Conservation (phyloP, 2,888 invertebrate genomes). For the Saturnia japonica region DNA sequence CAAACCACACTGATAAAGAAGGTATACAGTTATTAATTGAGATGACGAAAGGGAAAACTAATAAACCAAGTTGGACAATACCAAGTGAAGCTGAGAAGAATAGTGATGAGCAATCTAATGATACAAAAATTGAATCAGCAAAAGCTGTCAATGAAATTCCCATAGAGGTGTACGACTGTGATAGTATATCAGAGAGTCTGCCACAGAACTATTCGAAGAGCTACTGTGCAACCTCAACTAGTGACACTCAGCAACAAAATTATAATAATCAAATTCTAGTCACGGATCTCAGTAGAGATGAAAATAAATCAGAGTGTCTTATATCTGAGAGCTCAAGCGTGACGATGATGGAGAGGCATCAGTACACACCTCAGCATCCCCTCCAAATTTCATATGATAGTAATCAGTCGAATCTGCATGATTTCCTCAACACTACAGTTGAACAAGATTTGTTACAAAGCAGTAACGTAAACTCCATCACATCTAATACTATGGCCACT, state of each 20-base stretch:
- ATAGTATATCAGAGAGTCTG: constrained; percentile 64
- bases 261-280: constrained; percentile 53
- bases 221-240: constrained; percentile 52
- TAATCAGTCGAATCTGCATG: constrained; percentile 59
- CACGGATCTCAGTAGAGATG: constrained; percentile 69
- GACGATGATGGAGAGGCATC: constrained; percentile 61
- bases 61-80: constrained; percentile 71
- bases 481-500: constrained; percentile 52
- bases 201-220: constrained; percentile 63
- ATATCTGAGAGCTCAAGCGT: constrained; percentile 67
- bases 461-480: constrained; percentile 57
- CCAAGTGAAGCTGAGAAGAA: constrained; percentile 59
- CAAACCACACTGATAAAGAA: constrained; percentile 76
- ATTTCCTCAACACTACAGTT: constrained; percentile 60
- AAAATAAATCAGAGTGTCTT: constrained; percentile 68
- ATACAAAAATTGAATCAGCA: constrained; percentile 47
- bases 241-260: constrained; percentile 45
- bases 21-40: constrained; percentile 63
- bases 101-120: constrained; percentile 38
- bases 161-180: constrained; percentile 73
- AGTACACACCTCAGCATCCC: constrained; percentile 55
- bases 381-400: constrained; percentile 59
- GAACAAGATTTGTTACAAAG: constrained; percentile 61
- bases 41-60: constrained; percentile 57
- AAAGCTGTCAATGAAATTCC: constrained; percentile 63